Evolutionary conservation across 64 coral and sea anemone species (phyloP).

Genomic region (Actinia equina): DNA sequence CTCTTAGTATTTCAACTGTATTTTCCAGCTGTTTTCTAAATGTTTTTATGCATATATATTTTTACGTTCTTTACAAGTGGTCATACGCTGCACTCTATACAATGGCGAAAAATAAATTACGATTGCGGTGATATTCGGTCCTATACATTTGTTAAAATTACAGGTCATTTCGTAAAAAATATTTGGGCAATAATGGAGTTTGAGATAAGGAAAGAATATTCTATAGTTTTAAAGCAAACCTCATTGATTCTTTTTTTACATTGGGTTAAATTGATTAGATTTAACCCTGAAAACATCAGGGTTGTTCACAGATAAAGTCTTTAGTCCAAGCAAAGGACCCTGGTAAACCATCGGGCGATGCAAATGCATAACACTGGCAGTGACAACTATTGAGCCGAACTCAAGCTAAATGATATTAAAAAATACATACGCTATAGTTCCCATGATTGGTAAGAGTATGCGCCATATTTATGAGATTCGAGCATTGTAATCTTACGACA

Average conservation of each 20-base stretch:
- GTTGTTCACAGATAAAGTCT: not conserved
- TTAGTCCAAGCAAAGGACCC: not conserved
- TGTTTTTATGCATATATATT: not conserved
- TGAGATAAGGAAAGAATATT: not conserved
- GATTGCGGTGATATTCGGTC: no score
- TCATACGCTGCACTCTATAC: not conserved
- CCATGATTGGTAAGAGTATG: no score
- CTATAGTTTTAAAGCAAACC: not conserved
- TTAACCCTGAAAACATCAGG: not conserved
- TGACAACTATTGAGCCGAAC: not conserved
- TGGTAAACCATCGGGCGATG: not conserved
- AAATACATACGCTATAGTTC: no score
- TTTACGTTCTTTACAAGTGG: not conserved
- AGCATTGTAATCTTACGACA: not conserved
- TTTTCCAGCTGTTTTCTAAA: not conserved
- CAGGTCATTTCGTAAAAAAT: not conserved
- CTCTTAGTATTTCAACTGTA: not conserved
- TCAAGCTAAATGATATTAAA: no score
- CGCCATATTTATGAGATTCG: no score
- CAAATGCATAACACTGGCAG: not conserved
- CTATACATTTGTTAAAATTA: not conserved
- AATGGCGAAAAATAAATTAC: not conserved
- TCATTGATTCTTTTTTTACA: not conserved
- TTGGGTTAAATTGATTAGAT: not conserved
- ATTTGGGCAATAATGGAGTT: no score